phyloP scores from a whole-genome alignment of 2,113 vertebrate species.

The Gnathonemus echidnorhynchus region DNA sequence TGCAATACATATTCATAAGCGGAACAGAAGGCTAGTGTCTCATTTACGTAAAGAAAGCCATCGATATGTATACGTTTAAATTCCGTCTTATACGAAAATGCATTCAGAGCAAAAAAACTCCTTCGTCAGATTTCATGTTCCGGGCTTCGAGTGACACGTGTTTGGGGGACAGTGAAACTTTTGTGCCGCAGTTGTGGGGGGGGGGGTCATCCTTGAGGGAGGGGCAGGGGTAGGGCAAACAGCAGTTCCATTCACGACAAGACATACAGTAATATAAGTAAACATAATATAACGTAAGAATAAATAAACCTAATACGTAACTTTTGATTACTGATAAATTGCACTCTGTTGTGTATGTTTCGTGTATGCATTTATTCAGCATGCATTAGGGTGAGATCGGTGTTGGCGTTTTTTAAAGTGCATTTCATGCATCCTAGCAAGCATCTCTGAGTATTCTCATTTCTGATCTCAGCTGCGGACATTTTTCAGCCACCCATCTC shows the following conservation, averaged over 20 bases:
- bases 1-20: constrained; percentile 9
- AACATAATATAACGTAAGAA: not conserved
- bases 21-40: constrained; percentile 1
- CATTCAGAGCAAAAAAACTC: not conserved
- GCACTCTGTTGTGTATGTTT: not conserved
- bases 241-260: not conserved
- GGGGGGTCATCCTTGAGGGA: not conserved
- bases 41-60: not conserved
- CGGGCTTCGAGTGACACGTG: not conserved
- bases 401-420: not conserved
- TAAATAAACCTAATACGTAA: not conserved
- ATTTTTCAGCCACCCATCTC: not conserved
- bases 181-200: not conserved
- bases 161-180: not conserved
- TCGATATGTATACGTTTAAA: not conserved
- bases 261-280: too few species aligned
- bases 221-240: not conserved
- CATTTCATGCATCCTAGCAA: not conserved
- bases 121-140: not conserved
- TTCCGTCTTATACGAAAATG: not conserved
- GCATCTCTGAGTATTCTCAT: not conserved
- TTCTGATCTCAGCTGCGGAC: not conserved
- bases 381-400: not conserved
- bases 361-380: not conserved
- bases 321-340: not conserved